Evolutionary conservation across 2,113 vertebrate genomes (phyloP).

Genomic region (Rhegmatorhina hoffmannsi): DNA sequence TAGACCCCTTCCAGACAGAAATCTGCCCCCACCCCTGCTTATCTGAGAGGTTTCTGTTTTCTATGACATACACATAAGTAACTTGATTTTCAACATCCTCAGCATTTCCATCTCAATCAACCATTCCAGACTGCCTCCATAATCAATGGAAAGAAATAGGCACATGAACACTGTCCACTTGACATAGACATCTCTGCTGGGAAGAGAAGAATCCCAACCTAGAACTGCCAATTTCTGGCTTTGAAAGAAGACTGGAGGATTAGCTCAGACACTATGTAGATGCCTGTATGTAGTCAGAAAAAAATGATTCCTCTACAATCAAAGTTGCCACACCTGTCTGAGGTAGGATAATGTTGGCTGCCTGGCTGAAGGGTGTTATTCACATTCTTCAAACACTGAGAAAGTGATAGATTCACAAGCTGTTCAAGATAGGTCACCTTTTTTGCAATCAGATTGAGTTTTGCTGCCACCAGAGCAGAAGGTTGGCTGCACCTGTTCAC

Average conservation of each 20-base stretch:
- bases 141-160: neutral
- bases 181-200: rapidly evolving
- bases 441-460: rapidly evolving
- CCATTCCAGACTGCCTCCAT: neutral
- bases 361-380: neutral
- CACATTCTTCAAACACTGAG: neutral
- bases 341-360: neutral
- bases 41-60: neutral
- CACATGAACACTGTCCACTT: neutral
- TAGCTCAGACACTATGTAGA: neutral
- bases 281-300: neutral
- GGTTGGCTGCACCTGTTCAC: neutral
- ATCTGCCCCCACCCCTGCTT: neutral
- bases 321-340: neutral
- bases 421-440: neutral
- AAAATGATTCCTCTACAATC: neutral
- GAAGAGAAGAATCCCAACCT: neutral
- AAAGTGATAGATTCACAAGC: neutral
- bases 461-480: neutral
- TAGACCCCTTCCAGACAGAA: neutral
- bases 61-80: neutral
- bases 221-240: neutral
- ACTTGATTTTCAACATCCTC: neutral
- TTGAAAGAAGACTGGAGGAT: neutral
- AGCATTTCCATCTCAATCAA: neutral